These are phyloP conservation scores for Erinaceus europaeus DNA, from an alignment of 2,113 vertebrate species.

Conservation along the genomic window DNA sequence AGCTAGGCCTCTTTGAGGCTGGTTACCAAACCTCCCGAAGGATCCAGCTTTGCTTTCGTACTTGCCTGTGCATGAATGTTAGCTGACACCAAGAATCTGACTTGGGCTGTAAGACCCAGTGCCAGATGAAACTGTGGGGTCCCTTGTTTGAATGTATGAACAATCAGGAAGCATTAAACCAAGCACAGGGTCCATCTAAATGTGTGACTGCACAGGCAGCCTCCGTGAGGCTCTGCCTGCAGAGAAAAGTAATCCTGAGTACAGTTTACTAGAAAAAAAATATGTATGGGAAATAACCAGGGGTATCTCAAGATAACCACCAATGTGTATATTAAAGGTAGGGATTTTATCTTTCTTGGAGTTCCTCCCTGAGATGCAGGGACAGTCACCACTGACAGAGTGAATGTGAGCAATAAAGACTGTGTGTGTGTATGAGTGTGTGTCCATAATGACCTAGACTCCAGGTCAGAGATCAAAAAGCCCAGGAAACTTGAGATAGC, in stretches of 20 bases:
- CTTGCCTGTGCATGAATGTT: not conserved
- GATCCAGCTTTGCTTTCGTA: not conserved
- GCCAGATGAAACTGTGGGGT: not conserved
- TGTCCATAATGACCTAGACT: not conserved
- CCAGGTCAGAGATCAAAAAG: not conserved
- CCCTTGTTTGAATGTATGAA: not conserved
- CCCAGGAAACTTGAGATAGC: not conserved
- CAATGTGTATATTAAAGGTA: not conserved
- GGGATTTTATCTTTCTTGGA: not conserved
- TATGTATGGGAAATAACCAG: too few species aligned
- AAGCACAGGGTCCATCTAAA: not conserved
- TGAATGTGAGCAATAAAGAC: not conserved
- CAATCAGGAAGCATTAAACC: not conserved
- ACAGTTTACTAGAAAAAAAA: not conserved
- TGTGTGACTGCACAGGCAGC: not conserved
- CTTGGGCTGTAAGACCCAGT: not conserved
- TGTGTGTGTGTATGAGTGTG: not conserved
- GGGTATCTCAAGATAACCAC: not conserved
- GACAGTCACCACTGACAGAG: not conserved
- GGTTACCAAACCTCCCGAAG: not conserved
- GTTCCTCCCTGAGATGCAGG: not conserved
- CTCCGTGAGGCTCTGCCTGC: too few species aligned
- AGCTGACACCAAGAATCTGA: not conserved
- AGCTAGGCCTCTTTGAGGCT: not conserved
- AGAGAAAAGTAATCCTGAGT: not conserved